Base-by-base conservation (phyloP, 2,113 vertebrate genomes). In the Sapayoa aenigma region DNA sequence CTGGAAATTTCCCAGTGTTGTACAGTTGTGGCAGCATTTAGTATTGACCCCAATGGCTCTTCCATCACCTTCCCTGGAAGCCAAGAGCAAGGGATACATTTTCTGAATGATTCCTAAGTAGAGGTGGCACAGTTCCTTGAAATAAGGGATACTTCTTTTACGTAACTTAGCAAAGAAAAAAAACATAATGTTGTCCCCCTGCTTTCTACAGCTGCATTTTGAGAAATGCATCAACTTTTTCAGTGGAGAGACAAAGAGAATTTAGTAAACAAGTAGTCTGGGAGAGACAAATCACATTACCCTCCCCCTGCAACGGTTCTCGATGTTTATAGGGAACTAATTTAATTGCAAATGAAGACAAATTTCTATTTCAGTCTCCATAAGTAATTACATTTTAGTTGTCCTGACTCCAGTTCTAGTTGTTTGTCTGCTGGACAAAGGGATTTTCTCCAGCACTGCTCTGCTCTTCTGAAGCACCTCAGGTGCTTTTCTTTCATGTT, bases 301-400 rank as follows among this genome's bases (percentile, higher is more conserved):
- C 14, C 19, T 58, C 23, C 41, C 18, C 33, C 30, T 44, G 30
- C 84, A 58, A 25, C 14, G 22, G 52, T 46, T 86, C 92, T 37
- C 5, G 0, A 74, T 92, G 78, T 56, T 90, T 77, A 63, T 15
- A 80, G 46, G 6, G 56, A 76, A 71, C 25, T 76, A 79, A 89
- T 80, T 91, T 90, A 91, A 87, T 95, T 85, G 67, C 47, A 77
- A 91, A 91, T 35, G 35, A 89, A 95, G 91, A 91, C 63, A 85
- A 89, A 85, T 87, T 74, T 93, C 75, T 82, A 27, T 73, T 68
- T 76, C 63, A 52, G 82, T 37, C 84, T 87, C 65, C 20, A 1
- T 30, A 76, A 85, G 53, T 59, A 90, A 91, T 95, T 83, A 55
- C 52, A 74, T 93, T 87, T 94, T 27, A 27, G 46, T 83, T 42